Conservation (phyloP, 2,797 vertebrate genomes). For the Hemibagrus guttatus region DNA sequence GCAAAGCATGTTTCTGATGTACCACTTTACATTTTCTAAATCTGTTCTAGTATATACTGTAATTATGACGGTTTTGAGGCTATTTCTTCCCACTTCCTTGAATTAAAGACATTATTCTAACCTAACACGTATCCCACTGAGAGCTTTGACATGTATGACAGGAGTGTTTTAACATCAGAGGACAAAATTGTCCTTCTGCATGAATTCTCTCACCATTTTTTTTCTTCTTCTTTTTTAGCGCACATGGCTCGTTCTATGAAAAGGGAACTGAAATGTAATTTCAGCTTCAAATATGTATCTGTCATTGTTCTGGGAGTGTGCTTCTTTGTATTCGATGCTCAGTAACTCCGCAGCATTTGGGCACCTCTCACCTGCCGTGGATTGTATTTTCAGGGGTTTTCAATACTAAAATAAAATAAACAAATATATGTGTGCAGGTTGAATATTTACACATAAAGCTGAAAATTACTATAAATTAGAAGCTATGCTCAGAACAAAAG, state of each 20-base stretch:
- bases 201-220: not conserved
- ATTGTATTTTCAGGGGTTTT: not conserved
- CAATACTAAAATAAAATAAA: not conserved
- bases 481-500: not conserved
- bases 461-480: not conserved
- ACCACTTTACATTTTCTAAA: not conserved
- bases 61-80: conserved; percentile 37
- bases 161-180: conserved; percentile 24
- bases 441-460: not conserved
- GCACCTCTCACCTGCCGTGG: conserved; percentile 12
- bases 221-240: not conserved
- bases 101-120: conserved; percentile 43
- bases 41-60: conserved; percentile 7
- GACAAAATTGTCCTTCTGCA: conserved; percentile 25
- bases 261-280: conserved; percentile 40
- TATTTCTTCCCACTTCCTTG: conserved; percentile 30
- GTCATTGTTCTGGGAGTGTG: conserved; percentile 25
- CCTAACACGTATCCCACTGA: conserved; percentile 8
- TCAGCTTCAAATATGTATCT: conserved; percentile 40
- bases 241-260: not conserved
- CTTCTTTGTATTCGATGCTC: conserved; percentile 15
- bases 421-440: not conserved
- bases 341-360: conserved; percentile 16
- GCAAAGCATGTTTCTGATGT: too few species aligned
- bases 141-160: conserved; percentile 31